phyloP scores from a whole-genome alignment of 2,888 invertebrate species.

The Thera britannica region DNA sequence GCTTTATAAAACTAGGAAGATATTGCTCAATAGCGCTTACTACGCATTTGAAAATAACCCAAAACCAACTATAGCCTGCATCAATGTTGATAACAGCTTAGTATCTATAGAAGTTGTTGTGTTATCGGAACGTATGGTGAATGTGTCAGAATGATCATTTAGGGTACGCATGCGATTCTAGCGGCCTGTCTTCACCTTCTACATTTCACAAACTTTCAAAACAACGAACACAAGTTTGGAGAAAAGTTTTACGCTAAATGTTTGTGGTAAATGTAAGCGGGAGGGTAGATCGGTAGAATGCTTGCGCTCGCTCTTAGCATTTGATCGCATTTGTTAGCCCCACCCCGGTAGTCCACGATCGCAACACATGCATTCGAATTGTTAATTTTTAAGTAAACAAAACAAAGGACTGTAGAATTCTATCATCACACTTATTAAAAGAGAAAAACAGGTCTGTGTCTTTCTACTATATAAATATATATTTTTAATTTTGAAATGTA shows the following conservation, averaged over 20 bases:
- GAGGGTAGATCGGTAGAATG: background rate
- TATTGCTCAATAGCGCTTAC: slow-evolving; percentile 39
- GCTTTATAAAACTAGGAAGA: slow-evolving; percentile 35
- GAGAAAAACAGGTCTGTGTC: slow-evolving; percentile 66
- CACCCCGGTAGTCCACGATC: slow-evolving; percentile 35
- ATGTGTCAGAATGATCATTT: slow-evolving; percentile 23
- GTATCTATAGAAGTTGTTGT: slow-evolving; percentile 29
- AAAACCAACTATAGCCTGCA: slow-evolving; percentile 13
- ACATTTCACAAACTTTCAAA: background rate
- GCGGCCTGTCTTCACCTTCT: background rate
- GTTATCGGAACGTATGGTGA: slow-evolving; percentile 37
- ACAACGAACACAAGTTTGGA: background rate
- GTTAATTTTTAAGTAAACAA: slow-evolving; percentile 78
- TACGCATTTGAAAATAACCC: slow-evolving; percentile 24
- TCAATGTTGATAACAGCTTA: slow-evolving; percentile 21
- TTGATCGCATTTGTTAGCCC: slow-evolving; percentile 66
- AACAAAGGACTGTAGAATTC: slow-evolving; percentile 78
- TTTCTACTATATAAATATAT: slow-evolving; percentile 51
- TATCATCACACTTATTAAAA: slow-evolving; percentile 81
- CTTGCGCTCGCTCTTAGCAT: slow-evolving; percentile 55
- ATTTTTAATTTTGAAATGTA: slow-evolving; percentile 79
- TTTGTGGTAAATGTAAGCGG: slow-evolving; percentile 1
- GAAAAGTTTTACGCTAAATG: background rate
- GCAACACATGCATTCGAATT: slow-evolving; percentile 67
- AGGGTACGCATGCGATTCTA: slow-evolving; percentile 21